A percentile compares a stretch with the other conserved stretches of the same genome.
Evolutionary conservation across 1,140 invertebrate species (phyloP).

Genomic region (Cheumatopsyche charites): DNA sequence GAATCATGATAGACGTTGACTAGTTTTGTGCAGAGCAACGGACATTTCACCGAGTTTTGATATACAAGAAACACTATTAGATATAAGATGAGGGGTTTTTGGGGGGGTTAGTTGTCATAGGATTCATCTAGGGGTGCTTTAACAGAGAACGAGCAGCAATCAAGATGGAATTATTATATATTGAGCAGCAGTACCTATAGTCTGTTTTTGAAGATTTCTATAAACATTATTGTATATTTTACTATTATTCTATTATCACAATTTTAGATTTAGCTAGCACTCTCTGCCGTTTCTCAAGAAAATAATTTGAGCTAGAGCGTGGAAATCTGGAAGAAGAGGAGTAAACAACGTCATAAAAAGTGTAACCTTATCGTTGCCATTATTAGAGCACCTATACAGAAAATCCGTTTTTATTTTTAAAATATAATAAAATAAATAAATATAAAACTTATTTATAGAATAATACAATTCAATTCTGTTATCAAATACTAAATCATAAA

Average conservation of each 20-base stretch:
- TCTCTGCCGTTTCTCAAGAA: constrained; percentile 67
- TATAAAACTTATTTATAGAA: no score
- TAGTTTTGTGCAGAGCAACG: constrained; percentile 32
- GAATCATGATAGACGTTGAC: not conserved
- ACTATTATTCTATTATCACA: constrained; percentile 50
- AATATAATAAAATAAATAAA: no score
- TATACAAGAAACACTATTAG: constrained; percentile 38
- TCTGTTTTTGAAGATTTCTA: constrained; percentile 37
- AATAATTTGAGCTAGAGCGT: constrained; percentile 72
- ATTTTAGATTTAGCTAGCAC: constrained; percentile 56
- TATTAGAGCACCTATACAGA: no score
- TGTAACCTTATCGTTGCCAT: not conserved
- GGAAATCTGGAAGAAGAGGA: constrained; percentile 74
- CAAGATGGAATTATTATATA: constrained; percentile 50
- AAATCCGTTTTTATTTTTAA: no score
- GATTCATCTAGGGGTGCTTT: constrained; percentile 39
- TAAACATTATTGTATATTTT: constrained; percentile 35
- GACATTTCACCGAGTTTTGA: constrained; percentile 28
- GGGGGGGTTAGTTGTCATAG: constrained; percentile 34
- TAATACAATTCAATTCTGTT: no score
- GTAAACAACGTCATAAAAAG: constrained; percentile 49
- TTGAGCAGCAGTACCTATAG: constrained; percentile 46
- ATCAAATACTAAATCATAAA: no score
- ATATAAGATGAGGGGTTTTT: constrained; percentile 40
- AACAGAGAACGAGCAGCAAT: constrained; percentile 59